These are phyloP conservation scores for Gasterosteus aculeatus DNA, from an alignment of 2,113 vertebrate species.

Conservation along the genomic window DNA sequence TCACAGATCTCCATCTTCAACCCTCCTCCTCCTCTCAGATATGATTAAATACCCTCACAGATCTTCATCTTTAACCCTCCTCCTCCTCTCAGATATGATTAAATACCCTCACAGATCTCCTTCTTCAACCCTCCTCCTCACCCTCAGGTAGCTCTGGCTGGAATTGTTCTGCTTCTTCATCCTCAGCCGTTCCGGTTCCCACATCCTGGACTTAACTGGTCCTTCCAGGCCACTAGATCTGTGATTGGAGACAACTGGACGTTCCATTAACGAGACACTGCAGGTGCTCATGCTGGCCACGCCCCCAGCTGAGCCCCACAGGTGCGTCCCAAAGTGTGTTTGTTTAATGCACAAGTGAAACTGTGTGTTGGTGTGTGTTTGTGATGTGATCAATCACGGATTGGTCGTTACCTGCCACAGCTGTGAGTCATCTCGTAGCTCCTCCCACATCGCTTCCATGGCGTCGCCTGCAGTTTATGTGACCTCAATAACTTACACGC, in stretches of 20 bases:
- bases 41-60: no score
- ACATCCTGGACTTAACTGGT: neutral
- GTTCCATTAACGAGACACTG: neutral
- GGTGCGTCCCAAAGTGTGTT: conserved; percentile 36
- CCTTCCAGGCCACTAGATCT: neutral
- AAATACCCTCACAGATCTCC: no score
- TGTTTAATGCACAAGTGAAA: conserved; percentile 18
- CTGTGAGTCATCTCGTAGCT: conserved; percentile 36
- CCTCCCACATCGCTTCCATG: neutral
- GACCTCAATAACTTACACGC: neutral
- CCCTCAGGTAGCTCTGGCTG: neutral
- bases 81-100: no score
- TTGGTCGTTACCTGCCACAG: conserved; percentile 58
- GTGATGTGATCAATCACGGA: conserved; percentile 36
- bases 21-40: no score
- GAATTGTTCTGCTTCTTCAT: neutral
- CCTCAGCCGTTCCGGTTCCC: neutral
- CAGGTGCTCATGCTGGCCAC: neutral
- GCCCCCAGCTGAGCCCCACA: conserved; percentile 23
- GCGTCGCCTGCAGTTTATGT: neutral
- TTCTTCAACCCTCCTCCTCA: no score
- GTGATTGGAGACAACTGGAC: no score
- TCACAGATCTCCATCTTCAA: no score
- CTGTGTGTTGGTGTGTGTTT: neutral
- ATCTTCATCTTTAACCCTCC: no score